Base-by-base conservation (phyloP, 2,888 invertebrate species). In the Aphelenchoides bicaudatus region DNA sequence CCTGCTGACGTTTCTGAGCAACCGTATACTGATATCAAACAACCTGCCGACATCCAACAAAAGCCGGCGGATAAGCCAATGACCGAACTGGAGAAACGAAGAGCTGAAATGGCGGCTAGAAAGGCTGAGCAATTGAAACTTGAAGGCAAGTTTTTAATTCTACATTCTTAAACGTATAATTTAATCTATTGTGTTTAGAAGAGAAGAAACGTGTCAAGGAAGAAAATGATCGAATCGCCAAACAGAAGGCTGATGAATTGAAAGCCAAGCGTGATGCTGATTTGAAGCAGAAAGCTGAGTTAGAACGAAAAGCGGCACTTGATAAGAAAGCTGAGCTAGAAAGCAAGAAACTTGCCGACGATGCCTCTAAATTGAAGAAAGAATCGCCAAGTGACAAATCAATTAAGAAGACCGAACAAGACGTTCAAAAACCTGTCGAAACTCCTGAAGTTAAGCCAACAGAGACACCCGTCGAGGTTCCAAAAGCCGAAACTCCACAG, bases 401-500 rank as follows among this genome's bases (percentile, higher is more conserved):
- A 30, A 50, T 59, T 29, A 51, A 47, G n/a, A n/a, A n/a, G n/a
- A n/a, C n/a, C 27, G 60, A 59, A 3, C 66, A 65, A 34, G 61
- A 34, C 28, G 8, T 30, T 16, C 38, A 52, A n/a, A n/a, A 47
- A 29, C 28, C 29, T 16, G 43, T 25, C 3, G 43, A 23, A 3
- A 27, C 23, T 3, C 23, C 19, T 19, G 23, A 51, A 38, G n/a
- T 34, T 16, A 27, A n/a, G 34, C 29, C 16, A 3, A 37, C 34
- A 13, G 21, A n/a, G 19, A 37, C 38, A 21, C 21, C 21, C 19
- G 60, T 39, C 8, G 46, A 54, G 5, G n/a, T n/a, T n/a, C n/a
- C n/a, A n/a, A 23, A n/a, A n/a, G n/a, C 28, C 13, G 54, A 23
- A 3, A 34, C 53, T 34, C 53, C n/a, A 1, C 56, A 63, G 50